Percentiles rank a stretch among this genome's conserved stretches.
Evolutionary conservation across 2,113 vertebrate genomes (phyloP).

Genomic region (Catharus bicknelli): DNA sequence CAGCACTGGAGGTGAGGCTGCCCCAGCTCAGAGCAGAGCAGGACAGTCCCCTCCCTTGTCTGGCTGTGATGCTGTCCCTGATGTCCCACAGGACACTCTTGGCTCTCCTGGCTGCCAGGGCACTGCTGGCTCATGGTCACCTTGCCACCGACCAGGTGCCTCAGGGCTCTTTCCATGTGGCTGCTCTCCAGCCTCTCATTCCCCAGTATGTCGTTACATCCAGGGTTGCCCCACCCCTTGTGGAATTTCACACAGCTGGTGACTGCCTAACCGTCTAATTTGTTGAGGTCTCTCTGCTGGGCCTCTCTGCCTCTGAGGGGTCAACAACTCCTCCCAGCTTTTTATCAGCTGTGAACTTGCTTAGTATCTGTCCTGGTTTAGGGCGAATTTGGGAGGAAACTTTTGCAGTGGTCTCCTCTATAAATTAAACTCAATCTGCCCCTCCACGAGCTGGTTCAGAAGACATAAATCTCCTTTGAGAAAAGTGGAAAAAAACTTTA

Average conservation of each 20-base stretch:
- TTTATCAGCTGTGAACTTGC: neutral
- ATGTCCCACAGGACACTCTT: no score
- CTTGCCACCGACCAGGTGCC: fast-evolving
- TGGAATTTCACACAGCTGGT: neutral
- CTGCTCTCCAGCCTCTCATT: neutral
- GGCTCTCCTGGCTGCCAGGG: no score
- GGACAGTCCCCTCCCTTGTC: no score
- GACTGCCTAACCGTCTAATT: neutral
- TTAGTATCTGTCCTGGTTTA: neutral
- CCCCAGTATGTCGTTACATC: fast-evolving
- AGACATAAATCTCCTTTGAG: neutral
- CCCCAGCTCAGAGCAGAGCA: no score
- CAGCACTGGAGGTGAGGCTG: no score
- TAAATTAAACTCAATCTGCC: neutral
- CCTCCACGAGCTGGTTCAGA: neutral
- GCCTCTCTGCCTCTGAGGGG: neutral
- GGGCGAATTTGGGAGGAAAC: neutral
- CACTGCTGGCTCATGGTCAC: fast-evolving
- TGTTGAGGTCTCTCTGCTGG: neutral
- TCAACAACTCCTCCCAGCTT: neutral
- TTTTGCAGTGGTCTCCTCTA: neutral
- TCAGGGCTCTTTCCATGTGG: fast-evolving
- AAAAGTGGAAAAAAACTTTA: neutral
- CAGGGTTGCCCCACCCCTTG: neutral
- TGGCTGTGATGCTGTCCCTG: no score